Evolutionary conservation across 2,888 invertebrate genomes (phyloP).

Genomic region (Habroteleia sp.): DNA sequence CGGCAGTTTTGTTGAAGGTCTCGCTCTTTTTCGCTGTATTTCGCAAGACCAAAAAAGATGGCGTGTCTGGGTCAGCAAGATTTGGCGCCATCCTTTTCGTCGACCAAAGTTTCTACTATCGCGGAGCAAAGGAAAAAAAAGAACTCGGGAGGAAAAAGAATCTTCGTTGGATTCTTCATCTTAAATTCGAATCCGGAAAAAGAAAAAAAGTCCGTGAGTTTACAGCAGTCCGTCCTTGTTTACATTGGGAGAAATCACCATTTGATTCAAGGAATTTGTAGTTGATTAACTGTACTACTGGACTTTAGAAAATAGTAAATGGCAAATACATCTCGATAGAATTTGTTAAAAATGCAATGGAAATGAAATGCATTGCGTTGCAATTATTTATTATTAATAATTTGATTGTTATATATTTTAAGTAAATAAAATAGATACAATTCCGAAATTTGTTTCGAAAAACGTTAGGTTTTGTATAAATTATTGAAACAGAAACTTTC

Average conservation of each 20-base stretch:
- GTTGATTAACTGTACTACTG: not conserved
- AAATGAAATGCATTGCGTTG: too few species aligned
- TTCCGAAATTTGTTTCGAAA: too few species aligned
- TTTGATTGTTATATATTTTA: too few species aligned
- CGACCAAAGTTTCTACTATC: conserved; percentile 9
- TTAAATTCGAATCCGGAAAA: conserved; percentile 14
- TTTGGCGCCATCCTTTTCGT: conserved; percentile 49
- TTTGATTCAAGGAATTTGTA: conserved; percentile 5
- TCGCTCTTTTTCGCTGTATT: conserved; percentile 13
- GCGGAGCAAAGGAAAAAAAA: conserved; percentile 29
- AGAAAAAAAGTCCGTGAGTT: not conserved
- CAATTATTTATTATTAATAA: too few species aligned
- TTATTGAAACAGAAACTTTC: too few species aligned
- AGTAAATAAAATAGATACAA: too few species aligned
- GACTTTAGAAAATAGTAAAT: too few species aligned
- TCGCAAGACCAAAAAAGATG: conserved; percentile 33
- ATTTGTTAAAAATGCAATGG: too few species aligned
- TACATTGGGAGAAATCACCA: not conserved
- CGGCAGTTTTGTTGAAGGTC: conserved; percentile 19
- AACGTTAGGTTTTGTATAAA: too few species aligned
- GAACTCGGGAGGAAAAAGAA: conserved; percentile 12
- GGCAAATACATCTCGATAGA: too few species aligned
- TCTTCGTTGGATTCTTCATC: conserved; percentile 30
- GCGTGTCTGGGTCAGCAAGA: conserved; percentile 52
- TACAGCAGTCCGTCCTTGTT: not conserved